These are phyloP conservation scores for Bothrops jararaca DNA, from an alignment of 2,113 vertebrate species.

Conservation along the genomic window DNA sequence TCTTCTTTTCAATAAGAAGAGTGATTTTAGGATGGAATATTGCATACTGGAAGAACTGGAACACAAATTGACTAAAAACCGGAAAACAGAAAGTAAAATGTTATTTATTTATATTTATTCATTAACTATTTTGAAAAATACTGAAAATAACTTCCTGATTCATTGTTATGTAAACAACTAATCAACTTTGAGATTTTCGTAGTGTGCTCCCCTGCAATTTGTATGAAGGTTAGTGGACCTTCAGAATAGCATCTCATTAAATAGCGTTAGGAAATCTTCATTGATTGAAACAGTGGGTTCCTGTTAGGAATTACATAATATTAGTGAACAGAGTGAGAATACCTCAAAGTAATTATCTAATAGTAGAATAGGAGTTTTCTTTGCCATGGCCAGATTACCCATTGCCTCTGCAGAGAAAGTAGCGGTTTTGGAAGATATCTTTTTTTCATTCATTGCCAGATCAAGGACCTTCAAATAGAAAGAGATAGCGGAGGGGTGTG, in stretches of 20 bases:
- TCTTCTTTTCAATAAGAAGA: slow-evolving; percentile 75
- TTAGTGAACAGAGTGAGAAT: not conserved
- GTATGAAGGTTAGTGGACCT: not conserved
- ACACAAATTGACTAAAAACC: slow-evolving; percentile 69
- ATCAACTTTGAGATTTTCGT: not conserved
- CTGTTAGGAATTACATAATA: not conserved
- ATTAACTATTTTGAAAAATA: not conserved
- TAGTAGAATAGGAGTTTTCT: not conserved
- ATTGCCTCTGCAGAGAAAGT: not conserved
- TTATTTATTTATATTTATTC: not conserved
- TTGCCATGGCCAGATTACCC: not conserved
- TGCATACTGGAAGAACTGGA: slow-evolving; percentile 78
- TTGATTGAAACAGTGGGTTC: not conserved
- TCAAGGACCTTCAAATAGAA: not conserved
- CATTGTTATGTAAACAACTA: not conserved
- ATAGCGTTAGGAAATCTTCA: not conserved
- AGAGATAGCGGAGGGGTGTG: not conserved
- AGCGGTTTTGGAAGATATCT: not conserved
- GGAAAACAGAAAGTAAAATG: slow-evolving; percentile 77
- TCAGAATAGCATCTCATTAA: not conserved
- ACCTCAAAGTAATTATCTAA: not conserved
- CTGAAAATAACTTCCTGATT: not conserved
- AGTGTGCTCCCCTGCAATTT: not conserved
- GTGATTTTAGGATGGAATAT: slow-evolving; percentile 70
- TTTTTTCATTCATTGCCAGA: not conserved